Evolutionary conservation across 2,888 invertebrate genomes (phyloP), one percentile per base, ranked within the genome.

Genomic region (Phasia obesa): DNA sequence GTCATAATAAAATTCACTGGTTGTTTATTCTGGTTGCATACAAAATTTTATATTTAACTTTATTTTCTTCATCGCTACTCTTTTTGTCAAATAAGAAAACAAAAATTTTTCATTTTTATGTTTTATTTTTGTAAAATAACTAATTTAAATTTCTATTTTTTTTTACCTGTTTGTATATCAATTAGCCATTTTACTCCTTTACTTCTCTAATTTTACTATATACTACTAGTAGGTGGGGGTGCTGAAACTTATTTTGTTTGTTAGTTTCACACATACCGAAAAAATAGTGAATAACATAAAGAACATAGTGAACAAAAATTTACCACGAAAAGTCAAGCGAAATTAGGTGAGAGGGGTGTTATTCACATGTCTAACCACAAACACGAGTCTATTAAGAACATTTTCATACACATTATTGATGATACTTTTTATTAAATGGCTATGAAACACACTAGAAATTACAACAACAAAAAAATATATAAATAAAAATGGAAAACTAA

Each of bases 381-480:
- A 79, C 79, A 79, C 71, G 55, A 74, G 82, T 75, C 79, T 79
- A 79, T 83, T 79, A 67, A 76, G 31, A 67, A 79, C 60, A 83
- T 71, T 55, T 71, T 76, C 77, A 23, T 31, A 60, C 57, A 81
- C 64, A 77, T 79, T 84, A 85, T 84, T 85, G 81, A 84, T 84
- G 81, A 80, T 84, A 75, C 84, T 80, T 80, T 81, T 67, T 70
- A 62, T 62, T 44, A 80, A 81, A 70, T 59, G 75, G 62, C 77
- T 55, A 42, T 17, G 75, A 42, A 71, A 60, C 76, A 77, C 42
- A 77, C 73, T 55, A 49, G 57, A 75, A 67, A 67, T 59, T 57
- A 75, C 49, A 75, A 25, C 11, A 71, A 69, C 15, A 55, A 62
- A 21, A 71, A 35, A 2, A 35, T 35, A 11, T 11, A 35, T 11